Conservation (phyloP, 2,797 vertebrate species). For the Telmatherina bonti region DNA sequence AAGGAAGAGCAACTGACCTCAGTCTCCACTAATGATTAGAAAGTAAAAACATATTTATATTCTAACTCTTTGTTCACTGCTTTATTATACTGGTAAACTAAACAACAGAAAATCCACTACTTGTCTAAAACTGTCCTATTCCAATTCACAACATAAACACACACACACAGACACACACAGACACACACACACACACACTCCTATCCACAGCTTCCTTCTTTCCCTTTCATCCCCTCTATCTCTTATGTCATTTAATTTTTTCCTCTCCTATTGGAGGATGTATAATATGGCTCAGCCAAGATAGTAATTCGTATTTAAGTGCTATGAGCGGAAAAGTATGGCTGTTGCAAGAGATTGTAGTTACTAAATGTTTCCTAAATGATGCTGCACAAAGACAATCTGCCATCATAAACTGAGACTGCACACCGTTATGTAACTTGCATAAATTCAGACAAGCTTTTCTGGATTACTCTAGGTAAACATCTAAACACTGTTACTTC, state of each 20-base stretch:
- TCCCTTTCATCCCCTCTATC: not conserved
- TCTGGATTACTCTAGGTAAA: not conserved
- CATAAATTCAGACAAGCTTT: not conserved
- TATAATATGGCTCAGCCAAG: constrained; percentile 16
- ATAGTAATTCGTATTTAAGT: constrained; percentile 6
- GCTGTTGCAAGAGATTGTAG: constrained; percentile 10
- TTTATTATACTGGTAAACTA: no score
- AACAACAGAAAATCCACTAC: no score
- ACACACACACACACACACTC: not conserved
- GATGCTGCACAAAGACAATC: not conserved
- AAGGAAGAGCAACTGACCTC: no score
- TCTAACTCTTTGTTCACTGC: no score
- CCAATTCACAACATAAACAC: no score
- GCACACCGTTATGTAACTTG: not conserved
- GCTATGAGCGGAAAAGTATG: no score
- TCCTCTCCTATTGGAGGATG: not conserved
- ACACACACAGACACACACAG: not conserved
- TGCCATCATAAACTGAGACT: not conserved
- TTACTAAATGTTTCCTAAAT: constrained; percentile 24
- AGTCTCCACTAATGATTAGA: no score
- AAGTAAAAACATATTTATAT: no score
- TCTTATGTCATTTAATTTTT: not conserved
- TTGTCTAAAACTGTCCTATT: not conserved
- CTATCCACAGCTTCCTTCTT: not conserved
- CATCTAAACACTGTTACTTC: not conserved